phyloP scores from a whole-genome alignment of 2,113 vertebrate species.

The Cairina moschata region DNA sequence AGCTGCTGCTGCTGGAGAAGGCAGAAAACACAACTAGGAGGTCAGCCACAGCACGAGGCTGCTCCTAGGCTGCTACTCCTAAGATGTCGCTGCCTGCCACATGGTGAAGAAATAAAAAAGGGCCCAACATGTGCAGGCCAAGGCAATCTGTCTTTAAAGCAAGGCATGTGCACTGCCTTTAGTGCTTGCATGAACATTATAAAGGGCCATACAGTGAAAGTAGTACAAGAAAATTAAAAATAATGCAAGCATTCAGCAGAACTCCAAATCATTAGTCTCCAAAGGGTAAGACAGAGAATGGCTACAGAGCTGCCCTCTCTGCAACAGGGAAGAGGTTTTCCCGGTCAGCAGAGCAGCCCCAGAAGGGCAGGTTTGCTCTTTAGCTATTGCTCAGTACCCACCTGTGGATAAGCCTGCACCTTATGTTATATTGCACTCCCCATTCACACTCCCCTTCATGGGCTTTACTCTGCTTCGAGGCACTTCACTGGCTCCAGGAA shows the following conservation, averaged over 20 bases:
- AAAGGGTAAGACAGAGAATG: not conserved
- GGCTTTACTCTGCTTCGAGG: not conserved
- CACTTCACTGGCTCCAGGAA: not conserved
- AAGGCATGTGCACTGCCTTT: not conserved
- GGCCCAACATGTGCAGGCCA: not conserved
- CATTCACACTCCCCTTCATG: not conserved
- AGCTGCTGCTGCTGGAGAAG: not conserved
- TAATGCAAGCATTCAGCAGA: not conserved
- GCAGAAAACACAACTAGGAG: not conserved
- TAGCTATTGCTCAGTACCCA: not conserved
- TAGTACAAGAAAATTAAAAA: not conserved
- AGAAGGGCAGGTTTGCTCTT: not conserved
- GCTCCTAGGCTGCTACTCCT: not conserved
- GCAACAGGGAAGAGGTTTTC: not conserved
- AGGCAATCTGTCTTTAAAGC: not conserved
- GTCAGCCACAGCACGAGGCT: not conserved
- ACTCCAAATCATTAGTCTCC: not conserved
- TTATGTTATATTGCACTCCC: not conserved
- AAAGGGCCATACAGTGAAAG: not conserved
- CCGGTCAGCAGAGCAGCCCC: not conserved
- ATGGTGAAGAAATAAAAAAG: not conserved
- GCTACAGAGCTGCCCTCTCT: not conserved
- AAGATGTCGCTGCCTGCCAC: not conserved
- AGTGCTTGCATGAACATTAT: not conserved
- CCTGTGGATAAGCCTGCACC: not conserved